Percentiles rank a stretch among this genome's conserved stretches.
These are phyloP conservation scores for Lepetodrilus schrolli DNA, from an alignment of 2,888 invertebrate species.

Conservation along the genomic window DNA sequence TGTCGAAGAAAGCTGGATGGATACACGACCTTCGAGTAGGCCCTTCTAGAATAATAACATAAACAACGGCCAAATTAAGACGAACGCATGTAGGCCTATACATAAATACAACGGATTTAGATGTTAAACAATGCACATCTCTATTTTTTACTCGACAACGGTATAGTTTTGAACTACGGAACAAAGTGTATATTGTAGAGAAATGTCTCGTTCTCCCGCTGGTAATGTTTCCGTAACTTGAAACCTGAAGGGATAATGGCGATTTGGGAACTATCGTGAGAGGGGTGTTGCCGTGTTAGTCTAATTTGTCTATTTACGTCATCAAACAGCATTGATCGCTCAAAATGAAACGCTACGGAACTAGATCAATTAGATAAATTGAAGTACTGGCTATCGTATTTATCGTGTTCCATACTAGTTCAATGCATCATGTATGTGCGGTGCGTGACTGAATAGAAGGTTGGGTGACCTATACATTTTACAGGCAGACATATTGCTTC, in stretches of 20 bases:
- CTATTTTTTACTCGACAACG: neutral
- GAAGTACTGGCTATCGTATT: neutral
- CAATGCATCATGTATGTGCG: constrained; percentile 8
- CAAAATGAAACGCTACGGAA: constrained; percentile 11
- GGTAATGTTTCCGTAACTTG: constrained; percentile 9
- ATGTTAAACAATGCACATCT: neutral
- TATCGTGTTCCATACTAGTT: neutral
- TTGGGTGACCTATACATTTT: neutral
- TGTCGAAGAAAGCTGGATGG: neutral
- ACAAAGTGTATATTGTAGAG: neutral
- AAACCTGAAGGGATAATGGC: neutral
- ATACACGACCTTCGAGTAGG: neutral
- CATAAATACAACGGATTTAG: neutral
- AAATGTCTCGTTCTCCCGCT: neutral
- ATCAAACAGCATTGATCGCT: neutral
- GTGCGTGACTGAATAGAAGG: constrained; percentile 13
- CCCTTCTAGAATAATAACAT: neutral
- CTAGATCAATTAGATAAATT: neutral
- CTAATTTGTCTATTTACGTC: neutral
- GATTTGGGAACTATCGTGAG: constrained; percentile 14
- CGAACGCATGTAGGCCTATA: neutral
- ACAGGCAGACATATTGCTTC: constrained; percentile 20
- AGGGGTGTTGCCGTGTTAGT: neutral
- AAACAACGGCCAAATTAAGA: too few relatives aligned
- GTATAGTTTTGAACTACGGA: neutral